phyloP scores from a whole-genome alignment of 2,888 invertebrate genomes.

The Ectropis crepuscularia region DNA sequence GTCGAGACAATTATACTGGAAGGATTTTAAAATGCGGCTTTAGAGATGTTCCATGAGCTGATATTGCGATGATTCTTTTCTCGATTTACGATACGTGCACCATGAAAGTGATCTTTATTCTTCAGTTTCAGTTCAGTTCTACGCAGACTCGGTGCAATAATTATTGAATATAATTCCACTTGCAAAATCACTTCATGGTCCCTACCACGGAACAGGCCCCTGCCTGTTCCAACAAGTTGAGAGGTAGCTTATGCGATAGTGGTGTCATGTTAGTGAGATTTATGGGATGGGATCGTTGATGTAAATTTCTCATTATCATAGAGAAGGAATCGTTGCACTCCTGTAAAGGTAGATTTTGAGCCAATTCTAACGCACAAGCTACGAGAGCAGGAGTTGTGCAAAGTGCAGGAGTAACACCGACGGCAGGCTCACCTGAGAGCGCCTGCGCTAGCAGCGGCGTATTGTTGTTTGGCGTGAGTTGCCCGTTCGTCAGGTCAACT shows the following conservation, averaged over 20 bases:
- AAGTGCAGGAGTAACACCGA: slow-evolving; percentile 49
- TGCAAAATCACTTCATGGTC: no score
- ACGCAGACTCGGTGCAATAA: no score
- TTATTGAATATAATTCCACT: no score
- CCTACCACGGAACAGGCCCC: no score
- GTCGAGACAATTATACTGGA: no score
- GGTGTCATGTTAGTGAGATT: slow-evolving; percentile 22
- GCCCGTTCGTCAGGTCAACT: slow-evolving; percentile 98
- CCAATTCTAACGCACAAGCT: slow-evolving; percentile 26
- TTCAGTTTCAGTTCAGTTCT: no score
- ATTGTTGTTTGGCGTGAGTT: slow-evolving; percentile 98
- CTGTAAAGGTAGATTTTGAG: slow-evolving; percentile 7
- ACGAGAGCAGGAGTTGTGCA: slow-evolving; percentile 41
- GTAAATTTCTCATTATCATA: neutral
- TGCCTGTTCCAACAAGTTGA: neutral
- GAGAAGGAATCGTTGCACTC: neutral
- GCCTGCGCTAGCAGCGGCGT: slow-evolving; percentile 97
- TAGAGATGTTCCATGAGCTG: no score
- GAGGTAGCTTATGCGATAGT: slow-evolving; percentile 16
- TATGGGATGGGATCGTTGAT: slow-evolving; percentile 7
- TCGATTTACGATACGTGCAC: no score
- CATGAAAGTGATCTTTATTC: no score
- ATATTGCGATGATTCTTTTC: no score
- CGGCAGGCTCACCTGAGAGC: slow-evolving; percentile 92
- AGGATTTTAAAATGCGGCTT: no score